Base-by-base conservation (phyloP, 2,888 invertebrate species). In the Noctua janthina region DNA sequence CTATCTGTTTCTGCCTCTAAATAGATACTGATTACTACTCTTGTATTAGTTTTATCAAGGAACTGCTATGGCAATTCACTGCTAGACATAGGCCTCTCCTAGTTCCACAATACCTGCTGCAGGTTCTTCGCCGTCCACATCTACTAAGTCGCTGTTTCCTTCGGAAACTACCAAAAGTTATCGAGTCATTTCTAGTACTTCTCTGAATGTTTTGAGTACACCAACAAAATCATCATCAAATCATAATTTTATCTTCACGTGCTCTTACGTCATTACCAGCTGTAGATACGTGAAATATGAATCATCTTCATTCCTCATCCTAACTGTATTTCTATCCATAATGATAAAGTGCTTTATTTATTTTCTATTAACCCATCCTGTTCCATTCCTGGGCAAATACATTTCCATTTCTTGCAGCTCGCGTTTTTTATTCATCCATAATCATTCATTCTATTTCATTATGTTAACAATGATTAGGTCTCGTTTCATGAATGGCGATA, bases 271-370 rank as follows among this genome's bases (percentile, higher is more conserved):
- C 77, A 85, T 71, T 59, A 71, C 78, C 85, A 82, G 78, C 82
- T 85, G 78, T 72, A 69, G 74, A 72, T 78, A 74, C 72, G 74
- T 82, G 77, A 68, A 82, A 78, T 78, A 46, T 82, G 85, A 85
- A 78, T 85, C 85, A 73, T 20, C 66, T 66, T 46, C n/a, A 84
- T 81, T 83, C 43, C 46, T 76, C 73, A 49, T 35, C 39, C 49
- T 64, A 29, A 59, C 35, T 68, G 68, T 29, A 13, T 23, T 73
- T 73, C 54, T 81, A 73, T 49, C 49, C 68, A 66, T 29, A 74
- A 29, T 68, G 4, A 7, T 35, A 29, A 17, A 51, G 46, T 46
- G 43, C 7, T 59, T 23, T 56, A 49, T 43, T 56, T 49, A 23
- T 78, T 70, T 67, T 73, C 35, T 43, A 51, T 51, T 74, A 59